These are phyloP conservation scores for Folsomia candida DNA, from an alignment of 2,888 invertebrate genomes.

Conservation along the genomic window DNA sequence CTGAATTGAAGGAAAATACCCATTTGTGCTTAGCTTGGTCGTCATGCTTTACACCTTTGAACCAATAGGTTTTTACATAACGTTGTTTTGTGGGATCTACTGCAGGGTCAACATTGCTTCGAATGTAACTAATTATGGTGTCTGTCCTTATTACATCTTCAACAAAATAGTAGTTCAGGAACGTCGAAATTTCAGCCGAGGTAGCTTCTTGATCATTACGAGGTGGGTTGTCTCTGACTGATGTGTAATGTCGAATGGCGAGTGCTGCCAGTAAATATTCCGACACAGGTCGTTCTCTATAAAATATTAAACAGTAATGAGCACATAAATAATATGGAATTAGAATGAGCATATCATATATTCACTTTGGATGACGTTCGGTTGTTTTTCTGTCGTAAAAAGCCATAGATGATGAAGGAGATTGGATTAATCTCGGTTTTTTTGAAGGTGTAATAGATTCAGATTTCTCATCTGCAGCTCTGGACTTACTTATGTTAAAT, in stretches of 20 bases:
- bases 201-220: background rate
- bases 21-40: background rate
- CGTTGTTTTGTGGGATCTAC: too few relatives aligned
- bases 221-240: background rate
- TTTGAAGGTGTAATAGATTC: background rate
- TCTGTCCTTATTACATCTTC: background rate
- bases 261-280: background rate
- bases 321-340: too few relatives aligned
- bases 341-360: background rate
- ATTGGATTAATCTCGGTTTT: background rate
- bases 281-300: too few relatives aligned
- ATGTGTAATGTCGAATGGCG: background rate
- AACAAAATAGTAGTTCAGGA: background rate
- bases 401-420: background rate
- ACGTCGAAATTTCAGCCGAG: background rate
- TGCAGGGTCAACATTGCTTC: background rate
- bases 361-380: background rate
- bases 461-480: background rate
- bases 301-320: background rate
- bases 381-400: too few relatives aligned
- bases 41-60: background rate
- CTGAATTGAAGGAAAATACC: background rate
- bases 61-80: background rate
- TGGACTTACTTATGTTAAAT: background rate
- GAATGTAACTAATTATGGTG: background rate